Evolutionary conservation across 1,140 invertebrate species (phyloP).

Genomic region (Bombus superbus): DNA sequence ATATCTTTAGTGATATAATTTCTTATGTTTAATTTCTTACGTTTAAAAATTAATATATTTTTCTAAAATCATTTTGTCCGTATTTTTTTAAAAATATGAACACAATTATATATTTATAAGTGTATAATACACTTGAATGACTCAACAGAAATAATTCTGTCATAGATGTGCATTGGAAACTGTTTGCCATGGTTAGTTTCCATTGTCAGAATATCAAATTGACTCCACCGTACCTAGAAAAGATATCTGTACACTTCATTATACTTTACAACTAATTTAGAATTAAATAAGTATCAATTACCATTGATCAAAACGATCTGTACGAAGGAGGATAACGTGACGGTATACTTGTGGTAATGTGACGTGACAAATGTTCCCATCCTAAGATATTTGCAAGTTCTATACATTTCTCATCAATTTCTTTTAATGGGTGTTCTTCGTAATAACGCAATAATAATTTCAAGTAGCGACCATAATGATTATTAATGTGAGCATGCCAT

Average conservation of each 20-base stretch:
- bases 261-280: not conserved
- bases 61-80: slow-evolving; percentile 55
- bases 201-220: slow-evolving; percentile 42
- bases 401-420: slow-evolving; percentile 89
- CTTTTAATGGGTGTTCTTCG: slow-evolving; percentile 90
- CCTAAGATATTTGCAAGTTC: slow-evolving; percentile 86
- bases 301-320: slow-evolving; percentile 84
- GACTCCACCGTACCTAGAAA: slow-evolving; percentile 41
- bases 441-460: slow-evolving; percentile 89
- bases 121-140: slow-evolving; percentile 58
- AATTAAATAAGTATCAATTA: slow-evolving; percentile 38
- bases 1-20: slow-evolving; percentile 16
- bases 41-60: slow-evolving; percentile 54
- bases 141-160: slow-evolving; percentile 45
- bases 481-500: slow-evolving; percentile 90
- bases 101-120: slow-evolving; percentile 57
- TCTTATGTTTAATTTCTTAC: slow-evolving; percentile 36
- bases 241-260: not conserved
- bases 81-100: slow-evolving; percentile 42
- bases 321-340: slow-evolving; percentile 87
- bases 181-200: slow-evolving; percentile 48
- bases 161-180: slow-evolving; percentile 55
- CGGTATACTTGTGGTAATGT: slow-evolving; percentile 83
- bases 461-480: slow-evolving; percentile 91
- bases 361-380: slow-evolving; percentile 87